These are phyloP conservation scores for Macroramphosus scolopax DNA, from an alignment of 2,797 vertebrate species.

Conservation along the genomic window DNA sequence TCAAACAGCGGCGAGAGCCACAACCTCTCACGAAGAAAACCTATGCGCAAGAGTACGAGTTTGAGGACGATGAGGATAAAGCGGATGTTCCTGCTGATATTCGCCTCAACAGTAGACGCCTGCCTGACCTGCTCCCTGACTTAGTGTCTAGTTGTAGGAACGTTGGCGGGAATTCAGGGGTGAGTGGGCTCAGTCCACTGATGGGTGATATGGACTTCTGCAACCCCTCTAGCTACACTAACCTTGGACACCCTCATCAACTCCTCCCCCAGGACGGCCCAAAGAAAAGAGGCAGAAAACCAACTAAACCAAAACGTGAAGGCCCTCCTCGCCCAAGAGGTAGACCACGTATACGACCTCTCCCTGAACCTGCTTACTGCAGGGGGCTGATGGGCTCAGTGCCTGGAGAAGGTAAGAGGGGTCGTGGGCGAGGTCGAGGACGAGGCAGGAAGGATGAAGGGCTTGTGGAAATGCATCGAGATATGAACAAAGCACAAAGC, in stretches of 20 bases:
- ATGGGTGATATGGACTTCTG: conserved; percentile 89
- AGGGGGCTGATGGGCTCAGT: conserved; percentile 74
- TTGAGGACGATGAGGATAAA: conserved; percentile 90
- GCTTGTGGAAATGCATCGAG: conserved; percentile 69
- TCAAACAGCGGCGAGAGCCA: conserved; percentile 85
- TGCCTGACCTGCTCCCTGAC: conserved; percentile 84
- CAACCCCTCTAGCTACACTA: conserved; percentile 64
- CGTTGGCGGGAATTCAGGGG: conserved; percentile 55
- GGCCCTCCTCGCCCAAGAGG: conserved; percentile 89
- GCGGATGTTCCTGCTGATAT: conserved; percentile 89
- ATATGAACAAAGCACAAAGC: conserved; percentile 72
- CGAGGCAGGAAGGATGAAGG: conserved; percentile 72
- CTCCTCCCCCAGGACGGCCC: conserved; percentile 75
- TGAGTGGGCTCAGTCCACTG: conserved; percentile 80
- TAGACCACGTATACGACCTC: conserved; percentile 86
- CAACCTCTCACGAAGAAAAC: conserved; percentile 81
- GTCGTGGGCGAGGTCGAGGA: conserved; percentile 84
- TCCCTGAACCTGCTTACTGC: conserved; percentile 78
- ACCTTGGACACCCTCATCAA: conserved; percentile 71
- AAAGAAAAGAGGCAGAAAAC: conserved; percentile 89
- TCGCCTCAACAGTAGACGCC: conserved; percentile 86
- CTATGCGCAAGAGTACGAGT: conserved; percentile 92
- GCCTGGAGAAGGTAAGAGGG: conserved; percentile 79
- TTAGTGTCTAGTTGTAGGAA: conserved; percentile 90
- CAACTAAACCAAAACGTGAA: conserved; percentile 90